Evolutionary conservation across 1,140 invertebrate species (phyloP), one percentile per base, ranked within the genome.

Genomic region (Ips typographus): DNA sequence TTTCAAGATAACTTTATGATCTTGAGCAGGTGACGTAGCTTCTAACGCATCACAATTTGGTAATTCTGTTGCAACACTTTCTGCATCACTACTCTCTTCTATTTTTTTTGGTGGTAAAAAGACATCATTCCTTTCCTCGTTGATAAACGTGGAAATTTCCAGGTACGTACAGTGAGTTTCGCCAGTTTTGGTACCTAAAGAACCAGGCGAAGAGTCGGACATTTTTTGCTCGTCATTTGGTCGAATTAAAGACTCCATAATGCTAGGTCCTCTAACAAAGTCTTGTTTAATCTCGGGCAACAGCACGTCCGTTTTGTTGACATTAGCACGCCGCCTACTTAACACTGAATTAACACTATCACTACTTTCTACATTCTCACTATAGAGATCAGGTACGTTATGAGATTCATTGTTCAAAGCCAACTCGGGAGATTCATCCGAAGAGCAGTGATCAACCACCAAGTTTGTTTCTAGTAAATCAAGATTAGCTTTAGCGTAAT

Each of bases 371-470:
- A 64, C 43, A 51, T 64, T 64, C 60, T 51, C 42, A 57, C 68
- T 64, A 68, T 40, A 62, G 7, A 64, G 53, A 70, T 70, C 68
- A 70, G 68, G 68, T 70, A 70, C 68, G 38, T 36, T 49, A 40
- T 64, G 68, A 70, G 71, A 72, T 70, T 72, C 68, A 65, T 72
- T 69, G 60, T 66, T 70, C 57, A 40, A 41, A 40, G 65, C 70
- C 49, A 74, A 68, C 58, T 74, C 73, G 1, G 73, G 73, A 42
- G 72, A 71, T 58, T 49, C 43, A 7, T 3, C n/a, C 7, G 8
- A n/a, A 6, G 37, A 7, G 5, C 5, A 37, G 1, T 2, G 4
- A 22, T 40, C 49, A n/a, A 44, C 22, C 43, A n/a, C n/a, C 38
- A 2, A 6, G 42, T 70, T 63, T 8, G 43, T 58, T 49, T 70